These are phyloP conservation scores for Prosopocoilus inquinatus DNA, from an alignment of 2,888 invertebrate species.

Conservation along the genomic window DNA sequence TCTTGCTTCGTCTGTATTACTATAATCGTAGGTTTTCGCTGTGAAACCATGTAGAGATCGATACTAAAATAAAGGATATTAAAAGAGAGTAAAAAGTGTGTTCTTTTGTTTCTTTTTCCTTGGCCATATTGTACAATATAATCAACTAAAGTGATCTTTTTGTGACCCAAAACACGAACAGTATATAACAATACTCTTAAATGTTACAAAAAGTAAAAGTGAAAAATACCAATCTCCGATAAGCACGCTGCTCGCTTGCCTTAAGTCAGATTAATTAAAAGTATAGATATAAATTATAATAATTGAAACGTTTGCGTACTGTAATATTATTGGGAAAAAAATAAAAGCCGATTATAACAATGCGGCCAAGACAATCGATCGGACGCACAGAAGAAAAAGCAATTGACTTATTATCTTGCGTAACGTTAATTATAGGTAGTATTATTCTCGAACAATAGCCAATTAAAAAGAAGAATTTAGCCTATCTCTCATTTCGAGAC, in stretches of 20 bases:
- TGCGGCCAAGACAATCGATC: slow-evolving; percentile 17
- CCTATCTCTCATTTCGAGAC: slow-evolving; percentile 17
- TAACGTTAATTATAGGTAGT: slow-evolving; percentile 34
- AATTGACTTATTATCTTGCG: slow-evolving; percentile 30
- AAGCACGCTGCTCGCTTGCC: background rate
- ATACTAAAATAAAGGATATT: too few relatives aligned
- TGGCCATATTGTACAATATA: too few relatives aligned
- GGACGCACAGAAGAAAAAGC: slow-evolving; percentile 15
- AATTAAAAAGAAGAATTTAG: slow-evolving; percentile 29
- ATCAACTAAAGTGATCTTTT: too few relatives aligned
- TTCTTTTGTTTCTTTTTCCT: too few relatives aligned
- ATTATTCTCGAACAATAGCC: slow-evolving; percentile 32
- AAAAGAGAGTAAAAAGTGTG: too few relatives aligned
- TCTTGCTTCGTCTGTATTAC: too few relatives aligned
- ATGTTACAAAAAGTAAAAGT: too few relatives aligned
- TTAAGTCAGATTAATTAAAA: slow-evolving; percentile 1
- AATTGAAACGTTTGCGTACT: background rate
- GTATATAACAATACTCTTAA: too few relatives aligned
- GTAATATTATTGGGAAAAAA: background rate
- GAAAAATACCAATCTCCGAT: too few relatives aligned
- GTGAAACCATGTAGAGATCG: too few relatives aligned
- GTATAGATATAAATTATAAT: background rate
- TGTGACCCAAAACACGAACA: too few relatives aligned
- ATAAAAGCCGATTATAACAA: slow-evolving; percentile 19
- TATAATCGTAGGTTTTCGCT: too few relatives aligned